Percentiles rank a stretch among this genome's conserved stretches.
These are phyloP conservation scores for Spisula subtruncata DNA, from an alignment of 2,888 invertebrate genomes.

Conservation along the genomic window DNA sequence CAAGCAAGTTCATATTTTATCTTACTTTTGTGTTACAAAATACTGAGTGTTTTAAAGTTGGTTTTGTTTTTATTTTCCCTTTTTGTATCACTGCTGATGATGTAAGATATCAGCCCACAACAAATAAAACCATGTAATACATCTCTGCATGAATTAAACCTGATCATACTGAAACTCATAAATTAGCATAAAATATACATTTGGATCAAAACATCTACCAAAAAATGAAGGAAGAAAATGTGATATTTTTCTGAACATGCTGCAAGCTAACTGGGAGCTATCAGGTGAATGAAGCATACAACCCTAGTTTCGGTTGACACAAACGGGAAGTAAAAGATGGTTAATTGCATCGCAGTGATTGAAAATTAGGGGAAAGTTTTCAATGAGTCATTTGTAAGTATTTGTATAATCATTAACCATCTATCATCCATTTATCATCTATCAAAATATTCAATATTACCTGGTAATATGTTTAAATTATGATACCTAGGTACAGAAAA, in stretches of 20 bases:
- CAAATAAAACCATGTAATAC: not conserved
- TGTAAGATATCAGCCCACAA: too few species aligned
- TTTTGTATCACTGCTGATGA: too few species aligned
- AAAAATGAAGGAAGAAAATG: not conserved
- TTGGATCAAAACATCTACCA: not conserved
- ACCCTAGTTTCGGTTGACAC: not conserved
- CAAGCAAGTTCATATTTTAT: too few species aligned
- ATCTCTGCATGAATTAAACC: not conserved
- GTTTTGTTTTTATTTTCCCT: too few species aligned
- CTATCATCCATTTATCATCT: too few species aligned
- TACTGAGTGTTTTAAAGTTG: too few species aligned
- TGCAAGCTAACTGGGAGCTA: too few species aligned
- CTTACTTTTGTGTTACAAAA: too few species aligned
- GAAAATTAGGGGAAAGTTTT: not conserved
- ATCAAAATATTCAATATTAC: too few species aligned
- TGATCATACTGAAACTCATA: not conserved
- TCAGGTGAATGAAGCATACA: not conserved
- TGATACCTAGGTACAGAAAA: too few species aligned
- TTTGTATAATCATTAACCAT: too few species aligned
- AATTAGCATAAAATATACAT: not conserved
- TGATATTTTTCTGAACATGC: not conserved
- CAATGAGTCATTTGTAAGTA: not conserved
- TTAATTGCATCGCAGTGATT: not conserved
- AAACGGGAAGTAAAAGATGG: slow-evolving; percentile 8
- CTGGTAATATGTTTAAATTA: too few species aligned